Evolutionary conservation across 1,140 invertebrate genomes (phyloP), one percentile per base, ranked within the genome.

Genomic region (Conus betulinus): DNA sequence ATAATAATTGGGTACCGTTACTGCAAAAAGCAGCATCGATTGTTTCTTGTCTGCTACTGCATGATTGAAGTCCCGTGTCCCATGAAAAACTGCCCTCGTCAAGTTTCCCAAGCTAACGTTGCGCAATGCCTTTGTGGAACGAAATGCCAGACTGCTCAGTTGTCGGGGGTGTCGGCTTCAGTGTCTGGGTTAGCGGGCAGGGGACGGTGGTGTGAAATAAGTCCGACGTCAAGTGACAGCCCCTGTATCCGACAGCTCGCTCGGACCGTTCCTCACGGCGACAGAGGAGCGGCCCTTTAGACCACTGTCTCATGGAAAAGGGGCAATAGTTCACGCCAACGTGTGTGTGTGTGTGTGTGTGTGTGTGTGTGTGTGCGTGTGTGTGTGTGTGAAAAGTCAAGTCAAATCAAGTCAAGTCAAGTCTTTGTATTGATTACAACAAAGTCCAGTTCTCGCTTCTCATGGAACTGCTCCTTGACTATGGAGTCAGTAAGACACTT

Each of bases 1-100:
- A 51, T 55, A 27, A 39, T 53, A 81, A 15, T 51, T 23, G 39
- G 25, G 79, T 7, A 51, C 39, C 20, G 79, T 20, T 10, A 81
- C 39, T 81, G 51, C 76, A 11, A 39, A 57, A 81, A 81, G 79
- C 39, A 51, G 67, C 79, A 81, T 81, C 79, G 79, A 81, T 81
- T 81, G 79, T 51, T 51, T 51, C 39, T 39, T 39, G 79, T 81
- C 79, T 51, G 79, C 27, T 51, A 81, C 79, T 8, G 79, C 5
- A 13, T 25, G 13, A 23, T 6, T 52, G 5, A 23, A 81, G 25
- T 27, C 23, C 51, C 39, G 79, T 81, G 39, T 10, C 79, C 79
- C 51, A 51, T 81, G 79, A 81, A 81, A 81, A 23, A 51, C 8
- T 81, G 79, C 79, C 79, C 79, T 81, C 79, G 79, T 17, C 20